Percentiles rank a stretch among this genome's conserved stretches.
Evolutionary conservation across 2,888 invertebrate genomes (phyloP).

Genomic region (Allolobophora icterica): DNA sequence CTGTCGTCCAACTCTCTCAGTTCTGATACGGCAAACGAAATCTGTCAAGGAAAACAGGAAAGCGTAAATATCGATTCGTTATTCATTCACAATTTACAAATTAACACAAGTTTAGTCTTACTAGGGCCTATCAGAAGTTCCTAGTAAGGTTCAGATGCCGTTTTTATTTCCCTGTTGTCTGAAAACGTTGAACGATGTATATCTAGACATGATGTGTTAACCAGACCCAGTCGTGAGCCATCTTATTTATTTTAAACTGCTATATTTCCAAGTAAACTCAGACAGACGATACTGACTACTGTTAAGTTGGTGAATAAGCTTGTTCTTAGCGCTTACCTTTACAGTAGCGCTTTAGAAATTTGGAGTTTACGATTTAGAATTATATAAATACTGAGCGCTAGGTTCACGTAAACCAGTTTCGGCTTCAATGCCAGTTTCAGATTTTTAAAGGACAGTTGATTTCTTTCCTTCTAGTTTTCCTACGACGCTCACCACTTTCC

Average conservation of each 20-base stretch:
- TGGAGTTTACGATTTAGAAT: too few relatives aligned
- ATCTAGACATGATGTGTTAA: not conserved
- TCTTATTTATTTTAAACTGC: not conserved
- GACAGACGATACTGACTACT: not conserved
- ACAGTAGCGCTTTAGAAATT: too few relatives aligned
- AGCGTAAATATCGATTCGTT: not conserved
- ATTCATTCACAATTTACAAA: too few relatives aligned
- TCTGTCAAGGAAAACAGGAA: not conserved
- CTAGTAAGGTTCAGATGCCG: too few relatives aligned
- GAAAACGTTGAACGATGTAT: not conserved
- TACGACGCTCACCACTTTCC: not conserved
- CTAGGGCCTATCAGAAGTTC: too few relatives aligned
- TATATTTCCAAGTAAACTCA: not conserved
- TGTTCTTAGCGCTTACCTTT: too few relatives aligned
- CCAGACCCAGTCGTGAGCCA: not conserved
- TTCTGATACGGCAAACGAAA: not conserved
- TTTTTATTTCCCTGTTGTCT: not conserved
- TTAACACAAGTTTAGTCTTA: too few relatives aligned
- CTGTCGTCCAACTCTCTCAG: not conserved
- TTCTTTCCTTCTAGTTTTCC: not conserved
- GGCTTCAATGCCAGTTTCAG: not conserved
- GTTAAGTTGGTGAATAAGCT: too few relatives aligned
- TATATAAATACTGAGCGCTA: not conserved
- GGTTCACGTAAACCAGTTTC: not conserved
- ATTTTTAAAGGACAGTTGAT: not conserved